Conservation (phyloP, 2,113 vertebrate genomes). For the Zosterops lateralis region DNA sequence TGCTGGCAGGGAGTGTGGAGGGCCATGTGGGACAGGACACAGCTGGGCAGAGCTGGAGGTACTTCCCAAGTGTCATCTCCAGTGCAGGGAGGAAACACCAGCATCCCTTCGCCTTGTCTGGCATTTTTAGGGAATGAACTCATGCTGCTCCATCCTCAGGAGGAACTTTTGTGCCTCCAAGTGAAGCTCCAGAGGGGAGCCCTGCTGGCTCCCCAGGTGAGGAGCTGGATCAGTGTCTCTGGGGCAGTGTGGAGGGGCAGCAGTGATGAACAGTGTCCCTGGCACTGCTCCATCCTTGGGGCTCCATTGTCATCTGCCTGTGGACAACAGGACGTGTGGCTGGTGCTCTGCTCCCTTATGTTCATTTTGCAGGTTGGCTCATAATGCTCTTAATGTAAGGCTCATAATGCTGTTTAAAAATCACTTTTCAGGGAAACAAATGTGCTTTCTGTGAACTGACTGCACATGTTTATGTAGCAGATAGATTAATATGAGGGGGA, state of each 20-base stretch:
- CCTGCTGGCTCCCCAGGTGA: background rate
- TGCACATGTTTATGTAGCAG: background rate
- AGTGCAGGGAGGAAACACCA: rapidly evolving
- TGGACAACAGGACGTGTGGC: background rate
- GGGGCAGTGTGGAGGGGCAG: background rate
- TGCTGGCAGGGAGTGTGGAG: background rate
- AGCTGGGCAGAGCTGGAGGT: background rate
- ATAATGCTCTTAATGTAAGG: background rate
- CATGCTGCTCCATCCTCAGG: rapidly evolving
- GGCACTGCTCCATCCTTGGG: background rate
- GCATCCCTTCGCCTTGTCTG: rapidly evolving
- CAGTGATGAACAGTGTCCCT: background rate
- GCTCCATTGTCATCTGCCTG: rapidly evolving
- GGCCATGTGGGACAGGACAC: background rate
- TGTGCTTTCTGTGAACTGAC: background rate
- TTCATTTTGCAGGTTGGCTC: background rate
- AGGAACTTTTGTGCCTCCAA: background rate
- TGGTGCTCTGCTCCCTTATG: background rate
- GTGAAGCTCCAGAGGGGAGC: background rate
- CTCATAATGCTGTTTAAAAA: background rate
- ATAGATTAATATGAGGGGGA: background rate
- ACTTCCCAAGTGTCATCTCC: rapidly evolving
- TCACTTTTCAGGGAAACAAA: background rate
- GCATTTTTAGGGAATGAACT: rapidly evolving
- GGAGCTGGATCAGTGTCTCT: background rate